Conservation (phyloP, 2,797 vertebrate species). For the Centroberyx gerrardi region DNA sequence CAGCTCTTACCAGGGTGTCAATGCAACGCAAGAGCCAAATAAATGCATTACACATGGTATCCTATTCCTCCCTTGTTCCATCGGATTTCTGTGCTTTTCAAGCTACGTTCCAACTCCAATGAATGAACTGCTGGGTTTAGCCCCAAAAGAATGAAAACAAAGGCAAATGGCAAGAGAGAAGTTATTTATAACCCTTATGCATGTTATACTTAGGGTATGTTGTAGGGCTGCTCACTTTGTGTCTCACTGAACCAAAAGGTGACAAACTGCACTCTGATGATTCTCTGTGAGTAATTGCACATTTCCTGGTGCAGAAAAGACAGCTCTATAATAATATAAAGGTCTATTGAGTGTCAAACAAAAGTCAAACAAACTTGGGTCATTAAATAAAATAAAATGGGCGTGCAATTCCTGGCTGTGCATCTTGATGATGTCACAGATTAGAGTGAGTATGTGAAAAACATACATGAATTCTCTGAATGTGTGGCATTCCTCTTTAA, state of each 20-base stretch:
- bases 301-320: no score
- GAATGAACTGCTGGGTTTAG: conserved; percentile 1
- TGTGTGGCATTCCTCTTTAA: not conserved
- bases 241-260: no score
- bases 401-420: not conserved
- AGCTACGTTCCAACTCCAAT: conserved; percentile 28
- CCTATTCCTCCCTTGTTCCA: conserved; percentile 36
- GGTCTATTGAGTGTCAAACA: not conserved
- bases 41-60: conserved; percentile 62
- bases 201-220: no score
- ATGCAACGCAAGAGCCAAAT: conserved; percentile 36
- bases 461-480: conserved; percentile 1
- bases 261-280: no score
- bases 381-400: not conserved
- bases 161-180: not conserved
- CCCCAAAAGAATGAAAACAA: not conserved
- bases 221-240: no score
- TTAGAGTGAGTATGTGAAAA: no score
- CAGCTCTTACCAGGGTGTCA: conserved; percentile 66
- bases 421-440: not conserved
- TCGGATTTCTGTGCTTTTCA: conserved; percentile 35
- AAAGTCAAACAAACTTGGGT: not conserved
- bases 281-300: no score
- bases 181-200: not conserved
- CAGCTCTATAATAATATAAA: no score